Evolutionary conservation across 2,113 vertebrate genomes (phyloP), one percentile per base, ranked within the genome.

Genomic region (Regulus satrapa): DNA sequence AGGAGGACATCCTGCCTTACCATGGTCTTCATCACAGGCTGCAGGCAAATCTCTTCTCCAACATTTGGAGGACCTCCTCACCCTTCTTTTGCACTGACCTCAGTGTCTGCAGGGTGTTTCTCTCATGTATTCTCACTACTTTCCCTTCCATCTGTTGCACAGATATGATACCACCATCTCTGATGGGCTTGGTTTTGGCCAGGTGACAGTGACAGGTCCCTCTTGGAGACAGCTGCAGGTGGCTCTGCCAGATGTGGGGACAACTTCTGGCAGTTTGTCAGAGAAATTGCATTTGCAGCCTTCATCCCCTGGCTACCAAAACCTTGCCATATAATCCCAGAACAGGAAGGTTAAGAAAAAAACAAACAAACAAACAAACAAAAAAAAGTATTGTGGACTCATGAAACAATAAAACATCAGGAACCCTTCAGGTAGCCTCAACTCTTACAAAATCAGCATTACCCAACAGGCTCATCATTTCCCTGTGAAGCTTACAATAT

Each of bases 111-210:
- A 54, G 51, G 11, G 24, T 10, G 49, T 5, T 29, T 68, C 18
- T 58, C 17, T 78, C 74, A 29, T 26, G 32, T 11, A 14, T 14
- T 48, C 45, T 69, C 61, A 38, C 24, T 43, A 0, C 34, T 25
- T 3, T 61, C 26, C 54, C 28, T 49, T 38, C 25, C 14, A 48
- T 28, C 17, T 56, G 8, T 24, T 38, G 12, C 55, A 69, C 26
- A 15, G 25, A 3, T 38, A 4, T 10, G 10, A 40, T 25, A 11
- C 14, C 34, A 32, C 5, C 0, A 0, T 36, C 12, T 4, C 26
- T 18, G 49, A 5, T 19, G 29, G 54, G 32, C 40, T 73, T 40
- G 49, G 34, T 12, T 51, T 46, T 64, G 45, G 28, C 32, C 40
- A 34, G 48, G 38, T 18, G 59, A 43, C 31, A 49, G 46, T 2